Base-by-base conservation (phyloP, 2,797 vertebrate species). In the Acanthiza pusilla region DNA sequence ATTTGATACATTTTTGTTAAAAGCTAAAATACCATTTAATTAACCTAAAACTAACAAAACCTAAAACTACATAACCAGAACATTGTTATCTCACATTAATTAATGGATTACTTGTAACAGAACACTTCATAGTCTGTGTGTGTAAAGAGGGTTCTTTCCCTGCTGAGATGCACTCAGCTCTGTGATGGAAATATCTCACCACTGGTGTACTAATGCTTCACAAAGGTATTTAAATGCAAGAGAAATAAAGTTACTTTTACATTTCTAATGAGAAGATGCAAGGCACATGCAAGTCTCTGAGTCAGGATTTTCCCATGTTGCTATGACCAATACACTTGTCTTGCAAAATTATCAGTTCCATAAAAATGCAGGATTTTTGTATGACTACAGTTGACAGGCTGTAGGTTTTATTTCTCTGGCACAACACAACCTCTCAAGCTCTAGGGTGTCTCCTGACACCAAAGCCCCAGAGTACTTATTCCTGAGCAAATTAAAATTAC, bases 41-140 rank as follows among this genome's bases (percentile, higher is more conserved):
- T 70, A 53, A 32, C 66, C 25, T 63, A 26, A 77, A 85, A 45
- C 38, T 12, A 32, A 16, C 10, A 75, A 84, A 78, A 18, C 3
- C 21, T 58, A 40, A 18, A 73, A 36, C 18, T 42, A 7, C 22
- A 3, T 51, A 73, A 51, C 19, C 13, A 47, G 43, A 58, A 51
- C 16, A 10, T 16, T 13, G 8, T 53, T 57, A 30, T 60, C 26
- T 77, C 45, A 40, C 22, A 58, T 47, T 10, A 45, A 2, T 61
- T 71, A 26, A 15, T 42, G 34, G 23, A 57, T 65, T 77, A 11
- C 12, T 29, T 72, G 0, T 68, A 74, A 48, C 13, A 45, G 72
- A 48, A 22, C 57, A 54, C 29, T 57, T 73, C 4, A 7, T 13
- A 5, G 11, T 19, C n/a, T 1, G 0, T 53, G 29, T 45, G 11